These are phyloP conservation scores for Lymantria dispar DNA, from an alignment of 2,888 invertebrate species.

Conservation along the genomic window DNA sequence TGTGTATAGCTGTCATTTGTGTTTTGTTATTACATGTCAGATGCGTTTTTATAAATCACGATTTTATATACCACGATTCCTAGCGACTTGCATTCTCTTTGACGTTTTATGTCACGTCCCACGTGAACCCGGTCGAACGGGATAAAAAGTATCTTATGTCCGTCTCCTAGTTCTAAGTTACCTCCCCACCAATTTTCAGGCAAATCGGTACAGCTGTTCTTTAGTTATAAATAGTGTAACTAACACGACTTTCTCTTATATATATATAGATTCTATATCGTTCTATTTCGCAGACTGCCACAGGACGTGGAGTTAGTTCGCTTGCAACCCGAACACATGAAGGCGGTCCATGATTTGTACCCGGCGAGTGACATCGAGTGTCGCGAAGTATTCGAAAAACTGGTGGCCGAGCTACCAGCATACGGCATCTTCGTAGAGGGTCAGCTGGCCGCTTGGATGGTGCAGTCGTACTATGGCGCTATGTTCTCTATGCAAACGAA, in stretches of 20 bases:
- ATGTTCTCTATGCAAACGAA: slow-evolving; percentile 96
- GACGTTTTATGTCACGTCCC: no score
- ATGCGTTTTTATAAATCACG: no score
- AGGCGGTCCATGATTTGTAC: slow-evolving; percentile 92
- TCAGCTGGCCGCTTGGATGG: slow-evolving; percentile 94
- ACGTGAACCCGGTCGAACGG: no score
- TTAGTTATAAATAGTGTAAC: not conserved
- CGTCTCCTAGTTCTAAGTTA: no score
- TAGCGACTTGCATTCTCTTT: no score
- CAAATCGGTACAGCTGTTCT: no score
- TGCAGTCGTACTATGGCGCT: slow-evolving; percentile 94
- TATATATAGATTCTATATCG: not conserved
- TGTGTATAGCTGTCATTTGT: no score
- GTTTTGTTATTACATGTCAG: no score
- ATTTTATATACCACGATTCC: no score
- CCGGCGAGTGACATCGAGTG: slow-evolving; percentile 95
- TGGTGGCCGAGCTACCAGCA: slow-evolving; percentile 89
- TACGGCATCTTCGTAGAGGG: slow-evolving; percentile 90
- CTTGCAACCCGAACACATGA: slow-evolving; percentile 89
- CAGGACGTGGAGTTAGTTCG: slow-evolving; percentile 90
- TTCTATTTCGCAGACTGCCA: slow-evolving; percentile 66
- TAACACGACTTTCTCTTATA: not conserved
- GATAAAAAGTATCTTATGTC: no score
- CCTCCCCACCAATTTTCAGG: no score
- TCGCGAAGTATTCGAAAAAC: slow-evolving; percentile 90